A percentile compares a stretch with the other conserved stretches of the same genome.
phyloP scores from a whole-genome alignment of 1,140 invertebrate genomes.

The Acromyrmex heyeri region DNA sequence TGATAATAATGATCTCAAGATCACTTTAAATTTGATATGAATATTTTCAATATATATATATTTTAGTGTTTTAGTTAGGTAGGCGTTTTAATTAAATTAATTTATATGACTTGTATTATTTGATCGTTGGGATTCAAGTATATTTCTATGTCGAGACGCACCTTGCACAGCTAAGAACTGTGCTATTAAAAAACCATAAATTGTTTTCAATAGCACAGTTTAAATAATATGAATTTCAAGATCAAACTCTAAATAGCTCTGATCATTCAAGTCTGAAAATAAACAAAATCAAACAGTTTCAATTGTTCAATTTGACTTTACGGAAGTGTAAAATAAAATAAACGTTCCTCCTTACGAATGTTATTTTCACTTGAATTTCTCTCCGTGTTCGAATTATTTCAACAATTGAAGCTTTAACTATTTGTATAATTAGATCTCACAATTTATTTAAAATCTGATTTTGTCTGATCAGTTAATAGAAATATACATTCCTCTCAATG shows the following conservation, averaged over 20 bases:
- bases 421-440: not conserved
- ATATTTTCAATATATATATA: not conserved
- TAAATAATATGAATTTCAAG: not conserved
- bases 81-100: not conserved
- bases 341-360: not conserved
- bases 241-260: not conserved
- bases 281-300: not conserved
- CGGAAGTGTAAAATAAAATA: not conserved
- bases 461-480: not conserved
- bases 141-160: constrained; percentile 4
- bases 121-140: constrained; percentile 14
- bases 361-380: not conserved
- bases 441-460: constrained; percentile 12
- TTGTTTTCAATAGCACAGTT: not conserved
- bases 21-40: not conserved
- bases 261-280: not conserved
- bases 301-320: not conserved
- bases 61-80: constrained; percentile 13
- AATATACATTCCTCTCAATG: not conserved
- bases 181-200: not conserved
- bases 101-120: constrained; percentile 38
- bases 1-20: not conserved
- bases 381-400: not conserved
- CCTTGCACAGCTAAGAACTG: too few relatives aligned
- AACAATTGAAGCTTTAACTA: not conserved